Conservation (phyloP, 35 echinoderm and acorn worm genomes). For the Lytechinus pictus region DNA sequence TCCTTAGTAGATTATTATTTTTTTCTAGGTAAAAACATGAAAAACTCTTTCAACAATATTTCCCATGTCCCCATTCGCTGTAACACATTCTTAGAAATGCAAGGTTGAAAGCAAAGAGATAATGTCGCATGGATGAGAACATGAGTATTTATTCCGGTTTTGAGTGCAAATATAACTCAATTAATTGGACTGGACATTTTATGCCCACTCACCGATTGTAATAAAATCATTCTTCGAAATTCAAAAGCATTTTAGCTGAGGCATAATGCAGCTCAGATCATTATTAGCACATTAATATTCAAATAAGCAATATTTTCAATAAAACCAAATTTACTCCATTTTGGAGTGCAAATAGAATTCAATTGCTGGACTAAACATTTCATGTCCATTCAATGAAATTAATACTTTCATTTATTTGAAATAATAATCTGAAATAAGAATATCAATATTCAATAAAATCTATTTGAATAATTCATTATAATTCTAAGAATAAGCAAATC, state of each 20-base stretch:
- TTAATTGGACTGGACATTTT: too few species aligned
- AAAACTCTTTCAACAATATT: too few species aligned
- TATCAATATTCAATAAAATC: not conserved
- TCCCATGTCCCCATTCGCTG: too few species aligned
- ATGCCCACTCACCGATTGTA: too few species aligned
- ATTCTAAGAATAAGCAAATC: not conserved
- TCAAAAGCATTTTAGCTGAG: too few species aligned
- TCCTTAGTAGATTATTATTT: not conserved
- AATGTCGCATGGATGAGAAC: too few species aligned
- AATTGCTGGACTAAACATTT: not conserved
- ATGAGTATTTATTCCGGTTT: too few species aligned
- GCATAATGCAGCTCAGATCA: too few species aligned
- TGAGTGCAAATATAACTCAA: too few species aligned
- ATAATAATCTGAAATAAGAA: not conserved
- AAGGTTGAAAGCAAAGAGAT: too few species aligned
- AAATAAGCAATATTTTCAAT: not conserved
- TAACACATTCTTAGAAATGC: not conserved
- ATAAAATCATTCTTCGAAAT: too few species aligned
- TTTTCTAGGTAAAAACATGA: too few species aligned
- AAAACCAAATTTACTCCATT: not conserved
- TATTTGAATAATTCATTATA: not conserved
- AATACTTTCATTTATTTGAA: not conserved
- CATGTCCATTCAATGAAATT: not conserved
- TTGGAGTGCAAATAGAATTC: not conserved
- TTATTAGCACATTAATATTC: not conserved